Base-by-base conservation (phyloP, 2,113 vertebrate genomes). In the Pteropus alecto region DNA sequence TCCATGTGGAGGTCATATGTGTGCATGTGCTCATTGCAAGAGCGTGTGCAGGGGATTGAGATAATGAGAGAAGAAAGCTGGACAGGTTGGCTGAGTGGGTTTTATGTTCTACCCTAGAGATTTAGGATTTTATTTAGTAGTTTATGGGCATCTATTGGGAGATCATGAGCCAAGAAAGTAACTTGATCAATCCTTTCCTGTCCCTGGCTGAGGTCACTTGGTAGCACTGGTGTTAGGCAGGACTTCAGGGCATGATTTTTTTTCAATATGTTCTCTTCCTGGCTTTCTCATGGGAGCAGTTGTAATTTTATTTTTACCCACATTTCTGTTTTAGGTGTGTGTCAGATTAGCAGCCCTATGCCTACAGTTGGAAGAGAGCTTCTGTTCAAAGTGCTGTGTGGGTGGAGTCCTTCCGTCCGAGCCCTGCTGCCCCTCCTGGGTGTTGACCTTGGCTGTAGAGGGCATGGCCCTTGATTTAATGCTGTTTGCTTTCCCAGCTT, bases 231-330 rank as follows among this genome's bases (percentile, higher is more conserved):
- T 65, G 61, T 70, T 96, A 92, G 92, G 94, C 94, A 96, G 82
- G 84, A 86, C 61, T 93, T 38, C 35, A 78, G 88, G 92, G 93
- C 48, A 21, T 87, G 92, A 97, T 93, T 96, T 74, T 96, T 43
- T 97, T 97, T 97, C 86, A 94, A 8, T 96, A 81, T 95, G 92
- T 96, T 97, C 93, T 97, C 89, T 97, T 97, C 96, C 92, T 97
- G 92, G 86, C 86, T 95, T 95, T 95, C 96, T 98, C 95, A 79
- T 2, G 86, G 93, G 82, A 98, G 89, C 56, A 78, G 86, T 87
- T n/a, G 43, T 89, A 78, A 86, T 96, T 97, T 95, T 97, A 97
- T 97, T 97, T 95, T 97, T 97, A 95, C 95, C 82, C 93, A 96
- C 67, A 21, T 94, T 48, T 91, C 95, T 88, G 93, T 97, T 97